Evolutionary conservation across 2,888 invertebrate species (phyloP).

Genomic region (Sympetrum striolatum): DNA sequence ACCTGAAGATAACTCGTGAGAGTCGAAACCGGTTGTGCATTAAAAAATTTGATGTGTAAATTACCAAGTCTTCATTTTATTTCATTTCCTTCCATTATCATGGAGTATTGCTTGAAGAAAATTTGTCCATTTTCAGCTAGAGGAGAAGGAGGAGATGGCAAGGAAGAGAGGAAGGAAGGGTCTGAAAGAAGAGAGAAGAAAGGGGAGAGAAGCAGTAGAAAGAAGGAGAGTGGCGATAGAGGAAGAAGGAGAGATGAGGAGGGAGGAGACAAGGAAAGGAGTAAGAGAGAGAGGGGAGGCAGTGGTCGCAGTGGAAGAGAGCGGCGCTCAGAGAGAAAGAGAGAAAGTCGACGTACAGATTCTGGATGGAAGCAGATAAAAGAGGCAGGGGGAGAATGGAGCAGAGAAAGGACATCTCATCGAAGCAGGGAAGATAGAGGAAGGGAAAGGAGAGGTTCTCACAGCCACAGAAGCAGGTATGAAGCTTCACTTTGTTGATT

Average conservation of each 20-base stretch:
- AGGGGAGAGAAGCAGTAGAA: slow-evolving; percentile 6
- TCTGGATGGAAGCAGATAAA: slow-evolving; percentile 19
- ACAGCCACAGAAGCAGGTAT: slow-evolving; percentile 5
- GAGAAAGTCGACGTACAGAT: neutral
- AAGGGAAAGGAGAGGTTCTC: neutral
- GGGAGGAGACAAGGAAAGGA: slow-evolving; percentile 1
- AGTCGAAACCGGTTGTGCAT: no score
- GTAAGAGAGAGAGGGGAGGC: neutral
- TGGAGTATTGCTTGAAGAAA: neutral
- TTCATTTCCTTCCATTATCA: no score
- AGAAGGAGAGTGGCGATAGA: neutral
- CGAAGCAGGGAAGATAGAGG: neutral
- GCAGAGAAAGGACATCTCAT: neutral
- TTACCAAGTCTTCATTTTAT: no score
- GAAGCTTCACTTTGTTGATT: no score
- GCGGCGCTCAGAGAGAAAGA: slow-evolving; percentile 14
- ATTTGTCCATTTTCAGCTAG: neutral
- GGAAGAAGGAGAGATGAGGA: neutral
- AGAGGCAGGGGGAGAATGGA: slow-evolving; percentile 7
- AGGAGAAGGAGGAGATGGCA: neutral
- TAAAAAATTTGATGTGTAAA: no score
- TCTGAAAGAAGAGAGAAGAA: neutral
- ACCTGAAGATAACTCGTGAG: no score
- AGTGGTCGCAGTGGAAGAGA: slow-evolving; percentile 15
- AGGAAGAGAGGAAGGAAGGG: neutral